phyloP scores from a whole-genome alignment of 1,140 invertebrate genomes.

The Drosophila pruinosa region DNA sequence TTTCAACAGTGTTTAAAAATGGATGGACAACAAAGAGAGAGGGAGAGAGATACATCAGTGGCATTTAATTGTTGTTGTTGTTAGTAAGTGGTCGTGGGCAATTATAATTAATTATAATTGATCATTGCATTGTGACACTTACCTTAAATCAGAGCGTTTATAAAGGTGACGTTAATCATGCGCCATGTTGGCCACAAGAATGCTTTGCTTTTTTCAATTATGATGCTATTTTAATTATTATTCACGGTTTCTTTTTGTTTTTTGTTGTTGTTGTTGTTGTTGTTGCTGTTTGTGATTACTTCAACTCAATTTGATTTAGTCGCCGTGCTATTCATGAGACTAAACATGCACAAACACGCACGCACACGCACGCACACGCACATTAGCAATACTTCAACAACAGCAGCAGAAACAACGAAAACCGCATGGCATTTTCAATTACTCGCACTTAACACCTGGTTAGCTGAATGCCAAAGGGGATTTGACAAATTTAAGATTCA shows the following conservation, averaged over 20 bases:
- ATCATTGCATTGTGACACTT: constrained; percentile 46
- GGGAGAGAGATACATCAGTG: no score
- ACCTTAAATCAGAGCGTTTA: constrained; percentile 58
- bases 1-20: constrained; percentile 1
- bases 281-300: constrained; percentile 12
- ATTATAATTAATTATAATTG: constrained; percentile 36
- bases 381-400: background rate
- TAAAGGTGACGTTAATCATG: constrained; percentile 55
- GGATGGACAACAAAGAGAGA: background rate
- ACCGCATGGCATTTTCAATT: constrained; percentile 5
- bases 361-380: no score
- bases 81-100: background rate
- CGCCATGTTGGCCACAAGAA: constrained; percentile 48
- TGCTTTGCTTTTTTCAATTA: constrained; percentile 5
- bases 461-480: background rate
- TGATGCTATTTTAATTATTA: constrained; percentile 9
- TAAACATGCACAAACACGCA: background rate
- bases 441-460: background rate
- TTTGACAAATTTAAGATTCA: background rate
- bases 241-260: background rate
- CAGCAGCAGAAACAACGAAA: background rate
- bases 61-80: constrained; percentile 2
- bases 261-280: background rate
- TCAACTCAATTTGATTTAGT: background rate
- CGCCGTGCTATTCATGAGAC: background rate